phyloP scores from a whole-genome alignment of 2,113 vertebrate genomes.

The Callipepla squamata region DNA sequence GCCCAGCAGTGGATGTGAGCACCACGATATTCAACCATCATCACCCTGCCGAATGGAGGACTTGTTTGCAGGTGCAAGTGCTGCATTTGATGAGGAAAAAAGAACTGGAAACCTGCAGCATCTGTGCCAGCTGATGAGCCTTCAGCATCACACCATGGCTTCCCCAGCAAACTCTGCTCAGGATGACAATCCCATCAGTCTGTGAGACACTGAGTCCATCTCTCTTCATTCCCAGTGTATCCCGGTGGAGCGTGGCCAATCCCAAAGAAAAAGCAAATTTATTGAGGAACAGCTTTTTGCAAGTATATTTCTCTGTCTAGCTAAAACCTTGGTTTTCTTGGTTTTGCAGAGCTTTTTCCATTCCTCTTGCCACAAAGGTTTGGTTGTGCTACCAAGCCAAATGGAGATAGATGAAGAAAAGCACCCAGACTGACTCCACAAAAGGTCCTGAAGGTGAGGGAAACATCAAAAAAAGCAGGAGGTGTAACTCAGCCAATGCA shows the following conservation, averaged over 20 bases:
- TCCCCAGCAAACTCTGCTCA: not conserved
- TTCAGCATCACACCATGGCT: not conserved
- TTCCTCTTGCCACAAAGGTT: slow-evolving; percentile 70
- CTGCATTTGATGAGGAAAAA: not conserved
- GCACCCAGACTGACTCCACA: slow-evolving; percentile 14
- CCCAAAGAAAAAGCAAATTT: not conserved
- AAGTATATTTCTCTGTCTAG: slow-evolving; percentile 37
- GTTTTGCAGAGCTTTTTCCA: not conserved
- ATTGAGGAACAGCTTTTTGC: not conserved
- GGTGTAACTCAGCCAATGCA: slow-evolving; percentile 72
- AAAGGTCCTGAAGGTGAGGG: slow-evolving; percentile 23
- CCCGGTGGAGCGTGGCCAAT: not conserved
- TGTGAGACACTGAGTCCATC: not conserved
- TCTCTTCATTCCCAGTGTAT: not conserved
- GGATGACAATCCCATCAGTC: not conserved
- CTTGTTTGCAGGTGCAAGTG: rapidly evolving
- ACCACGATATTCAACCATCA: not conserved
- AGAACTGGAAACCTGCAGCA: not conserved
- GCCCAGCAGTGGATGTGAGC: rapidly evolving
- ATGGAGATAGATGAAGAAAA: slow-evolving; percentile 7
- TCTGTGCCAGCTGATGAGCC: not conserved
- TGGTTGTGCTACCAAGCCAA: slow-evolving; percentile 45
- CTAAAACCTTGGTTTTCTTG: not conserved
- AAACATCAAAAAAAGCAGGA: slow-evolving; percentile 28
- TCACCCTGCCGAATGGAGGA: not conserved